Conservation (phyloP, 2,888 invertebrate genomes). For the Cheilosia scutellata region DNA sequence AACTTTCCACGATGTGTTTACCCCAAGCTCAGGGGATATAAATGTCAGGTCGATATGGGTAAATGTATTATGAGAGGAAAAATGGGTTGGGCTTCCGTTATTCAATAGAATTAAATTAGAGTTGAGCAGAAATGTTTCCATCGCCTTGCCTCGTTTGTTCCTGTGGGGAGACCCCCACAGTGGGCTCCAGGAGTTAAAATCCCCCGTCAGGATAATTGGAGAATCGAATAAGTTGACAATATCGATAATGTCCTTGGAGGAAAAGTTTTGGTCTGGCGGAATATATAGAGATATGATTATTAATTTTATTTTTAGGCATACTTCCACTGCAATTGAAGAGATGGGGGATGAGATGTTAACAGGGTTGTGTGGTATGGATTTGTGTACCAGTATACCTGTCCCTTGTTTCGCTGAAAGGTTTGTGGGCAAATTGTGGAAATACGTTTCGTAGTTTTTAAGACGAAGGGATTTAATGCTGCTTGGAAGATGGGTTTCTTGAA, state of each 20-base stretch:
- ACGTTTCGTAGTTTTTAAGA: conserved; percentile 11
- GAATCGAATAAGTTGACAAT: neutral
- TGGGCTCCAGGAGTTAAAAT: conserved; percentile 36
- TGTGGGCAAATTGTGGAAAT: conserved; percentile 40
- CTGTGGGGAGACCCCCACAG: neutral
- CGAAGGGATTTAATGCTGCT: neutral
- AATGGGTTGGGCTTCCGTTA: neutral
- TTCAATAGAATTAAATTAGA: neutral
- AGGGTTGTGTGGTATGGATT: conserved; percentile 49
- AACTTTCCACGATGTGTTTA: neutral
- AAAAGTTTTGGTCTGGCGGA: conserved; percentile 43
- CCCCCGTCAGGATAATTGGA: conserved; percentile 20
- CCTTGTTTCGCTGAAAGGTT: conserved; percentile 55
- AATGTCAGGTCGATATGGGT: neutral
- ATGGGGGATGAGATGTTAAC: conserved; percentile 31
- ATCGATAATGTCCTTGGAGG: neutral
- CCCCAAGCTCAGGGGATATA: neutral
- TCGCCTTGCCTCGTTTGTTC: neutral
- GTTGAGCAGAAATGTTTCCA: neutral
- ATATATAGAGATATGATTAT: conserved; percentile 38
- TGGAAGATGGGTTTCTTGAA: conserved; percentile 53
- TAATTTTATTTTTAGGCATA: conserved; percentile 23
- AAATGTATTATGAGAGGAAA: neutral
- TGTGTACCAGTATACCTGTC: conserved; percentile 52
- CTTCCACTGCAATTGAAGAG: conserved; percentile 34